Evolutionary conservation across 2,797 vertebrate species (phyloP), one percentile per base, ranked within the genome.

Genomic region (Malurus splendens): DNA sequence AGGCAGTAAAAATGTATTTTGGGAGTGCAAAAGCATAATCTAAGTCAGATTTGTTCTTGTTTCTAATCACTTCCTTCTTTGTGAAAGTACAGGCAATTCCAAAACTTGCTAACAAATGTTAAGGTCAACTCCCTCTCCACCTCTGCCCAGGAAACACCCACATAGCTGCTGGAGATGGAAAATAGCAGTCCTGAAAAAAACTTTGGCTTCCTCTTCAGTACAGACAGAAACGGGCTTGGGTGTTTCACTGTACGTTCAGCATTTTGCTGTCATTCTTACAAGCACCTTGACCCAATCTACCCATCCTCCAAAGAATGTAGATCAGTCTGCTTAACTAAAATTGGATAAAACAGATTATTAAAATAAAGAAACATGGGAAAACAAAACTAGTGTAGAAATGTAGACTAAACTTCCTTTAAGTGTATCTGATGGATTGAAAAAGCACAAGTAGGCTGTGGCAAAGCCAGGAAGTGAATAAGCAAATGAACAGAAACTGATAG

Each of bases 71-170:
- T 74, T 92, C 70, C 81, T 75, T 67, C 54, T 86, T 55, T n/a
- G 45, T 42, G 28, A 82, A 44, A 80, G 39, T 10, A 62, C 44
- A 91, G 83, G 79, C 60, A 68, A 87, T 82, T 74, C 28, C 83
- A 80, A 86, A 92, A 90, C 72, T 89, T 92, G 81, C 25, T 68
- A 88, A 82, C 81, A 91, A 93, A 92, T 60, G 56, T 67, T 86
- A 67, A 52, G 74, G 91, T 90, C 91, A 87, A 5, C 11, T 70
- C 32, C 18, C 10, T 66, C 56, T 65, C 71, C 88, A 80, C 61
- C 50, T 77, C 72, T 61, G 61, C 57, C 54, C 61, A 61, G 83
- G 50, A 85, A 91, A 86, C 57, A 57, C 61, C 75, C 61, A 65
- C 28, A 38, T 0, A 67, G 56, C 64, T 84, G 71, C 74, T 71